Base-by-base conservation (phyloP, 2,797 vertebrate genomes). In the Streptopelia turtur region DNA sequence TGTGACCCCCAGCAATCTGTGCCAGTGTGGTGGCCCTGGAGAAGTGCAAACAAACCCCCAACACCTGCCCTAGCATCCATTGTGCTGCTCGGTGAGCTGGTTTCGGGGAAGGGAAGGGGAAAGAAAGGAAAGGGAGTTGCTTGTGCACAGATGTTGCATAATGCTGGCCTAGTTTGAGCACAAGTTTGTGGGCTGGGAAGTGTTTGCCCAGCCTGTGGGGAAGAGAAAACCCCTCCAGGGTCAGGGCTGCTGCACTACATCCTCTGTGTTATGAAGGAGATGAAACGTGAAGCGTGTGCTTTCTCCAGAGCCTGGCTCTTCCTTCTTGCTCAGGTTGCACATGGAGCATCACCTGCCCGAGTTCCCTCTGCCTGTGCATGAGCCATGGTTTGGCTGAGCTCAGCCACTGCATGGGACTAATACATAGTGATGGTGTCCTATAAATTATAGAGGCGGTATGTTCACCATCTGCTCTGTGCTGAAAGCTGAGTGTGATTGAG, bases 401-500 rank as follows among this genome's bases (percentile, higher is more conserved):
- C 90, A 93, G 64, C 33, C 68, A 39, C 72, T 93, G 72, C 55
- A 63, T 65, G 64, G 86, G 83, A 65, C 86, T 95, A 95, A 95
- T 78, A 92, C 5, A 1, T 78, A 89, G 71, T 93, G 96, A 96
- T 93, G 88, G 45, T 69, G 86, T 64, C 83, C 82, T 89, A 94
- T 95, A 95, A 97, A 96, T 95, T 90, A 95, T 95, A 83, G 83
- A 94, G 80, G 60, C 0, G 1, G 56, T 84, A 52, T 75, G 49
- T 83, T 95, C 8, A 0, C 83, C 95, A 96, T 94, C 96, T 95
- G 89, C 69, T 96, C 92, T 55, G 70, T 1, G 2, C 86, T 88
- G 64, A 81, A 87, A 87, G 60, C 94, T 52, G 82, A 84, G 50
- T 69, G 71, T 96, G 93, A 94, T 90, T 93, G 94, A 96, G 81